Conservation (phyloP, 2,113 vertebrate species). For the Physeter macrocephalus region DNA sequence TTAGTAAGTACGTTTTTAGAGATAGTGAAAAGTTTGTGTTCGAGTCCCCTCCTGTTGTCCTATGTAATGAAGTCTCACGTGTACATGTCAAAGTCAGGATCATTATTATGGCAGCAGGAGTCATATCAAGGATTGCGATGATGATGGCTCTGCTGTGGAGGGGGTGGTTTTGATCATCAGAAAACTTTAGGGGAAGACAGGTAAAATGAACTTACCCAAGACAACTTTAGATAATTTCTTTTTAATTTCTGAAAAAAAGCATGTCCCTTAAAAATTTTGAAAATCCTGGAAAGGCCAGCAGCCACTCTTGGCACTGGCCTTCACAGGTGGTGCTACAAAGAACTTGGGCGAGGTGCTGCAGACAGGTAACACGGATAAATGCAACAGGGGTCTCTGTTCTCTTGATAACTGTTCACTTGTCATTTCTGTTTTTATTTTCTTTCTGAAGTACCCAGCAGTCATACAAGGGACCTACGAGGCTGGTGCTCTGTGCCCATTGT, state of each 20-base stretch:
- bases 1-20: background rate
- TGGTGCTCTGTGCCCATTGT: background rate
- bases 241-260: background rate
- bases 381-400: background rate
- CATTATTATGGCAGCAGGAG: too few relatives aligned
- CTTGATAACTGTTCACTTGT: background rate
- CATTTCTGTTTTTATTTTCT: background rate
- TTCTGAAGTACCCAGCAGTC: background rate
- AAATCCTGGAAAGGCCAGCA: background rate
- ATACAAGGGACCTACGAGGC: background rate
- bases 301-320: background rate
- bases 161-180: background rate
- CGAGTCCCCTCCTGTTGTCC: background rate
- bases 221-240: background rate
- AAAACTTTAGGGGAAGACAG: background rate
- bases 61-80: background rate
- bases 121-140: rapidly evolving
- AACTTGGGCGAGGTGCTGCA: rapidly evolving
- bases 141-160: background rate
- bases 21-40: background rate
- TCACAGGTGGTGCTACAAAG: background rate
- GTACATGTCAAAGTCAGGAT: background rate
- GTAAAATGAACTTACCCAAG: background rate
- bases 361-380: background rate
- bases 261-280: background rate